Evolutionary conservation across 2,113 vertebrate species (phyloP).

Genomic region (Poecilia latipinna): DNA sequence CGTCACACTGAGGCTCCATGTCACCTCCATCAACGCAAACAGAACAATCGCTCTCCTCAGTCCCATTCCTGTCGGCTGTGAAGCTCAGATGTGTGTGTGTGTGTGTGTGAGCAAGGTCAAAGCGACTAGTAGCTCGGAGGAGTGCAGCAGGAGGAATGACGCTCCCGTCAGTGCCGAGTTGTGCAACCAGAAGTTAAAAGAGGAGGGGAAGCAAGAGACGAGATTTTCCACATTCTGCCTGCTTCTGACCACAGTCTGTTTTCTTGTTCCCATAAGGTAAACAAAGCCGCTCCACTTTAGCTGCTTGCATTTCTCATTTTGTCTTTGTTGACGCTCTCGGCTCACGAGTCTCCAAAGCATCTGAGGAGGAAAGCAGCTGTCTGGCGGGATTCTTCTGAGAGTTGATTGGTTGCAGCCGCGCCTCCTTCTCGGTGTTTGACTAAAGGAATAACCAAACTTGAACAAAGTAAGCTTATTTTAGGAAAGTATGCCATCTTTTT

Average conservation of each 20-base stretch:
- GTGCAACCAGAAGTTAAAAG: conserved; percentile 28
- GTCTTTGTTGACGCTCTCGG: conserved; percentile 3
- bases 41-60: conserved; percentile 33
- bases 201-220: conserved; percentile 25
- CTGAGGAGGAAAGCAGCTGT: conserved; percentile 12
- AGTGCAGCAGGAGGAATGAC: conserved; percentile 35
- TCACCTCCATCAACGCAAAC: conserved; percentile 34
- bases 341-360: conserved; percentile 18
- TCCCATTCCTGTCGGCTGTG: conserved; percentile 40
- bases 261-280: conserved; percentile 31
- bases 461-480: neutral
- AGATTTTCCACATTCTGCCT: conserved; percentile 59
- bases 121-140: conserved; percentile 8
- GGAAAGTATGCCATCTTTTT: neutral
- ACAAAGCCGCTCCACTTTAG: conserved; percentile 43
- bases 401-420: conserved; percentile 24
- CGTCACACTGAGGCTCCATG: conserved; percentile 17
- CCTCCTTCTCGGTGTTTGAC: neutral
- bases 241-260: conserved; percentile 23
- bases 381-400: conserved; percentile 13
- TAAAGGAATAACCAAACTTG: neutral
- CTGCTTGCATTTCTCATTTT: conserved; percentile 20
- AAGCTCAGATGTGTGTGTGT: neutral
- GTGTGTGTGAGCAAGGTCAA: conserved; percentile 4
- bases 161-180: conserved; percentile 38